phyloP scores from a whole-genome alignment of 2,797 vertebrate species.

The Sciaenops ocellatus region DNA sequence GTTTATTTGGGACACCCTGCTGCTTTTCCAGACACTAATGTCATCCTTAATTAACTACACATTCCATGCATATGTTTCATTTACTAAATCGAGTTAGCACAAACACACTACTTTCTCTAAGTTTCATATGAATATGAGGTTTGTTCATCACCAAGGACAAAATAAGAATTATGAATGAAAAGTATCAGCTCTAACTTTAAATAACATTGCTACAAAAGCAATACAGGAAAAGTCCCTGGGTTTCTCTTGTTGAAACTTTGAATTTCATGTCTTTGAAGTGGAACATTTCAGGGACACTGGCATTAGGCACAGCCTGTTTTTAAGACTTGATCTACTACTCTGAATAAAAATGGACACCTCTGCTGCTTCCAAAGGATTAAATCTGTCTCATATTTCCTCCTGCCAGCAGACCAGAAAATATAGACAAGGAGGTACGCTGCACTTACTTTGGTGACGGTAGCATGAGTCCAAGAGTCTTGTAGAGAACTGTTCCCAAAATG shows the following conservation, averaged over 20 bases:
- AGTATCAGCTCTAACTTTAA: neutral
- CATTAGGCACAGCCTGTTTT: slow-evolving; percentile 33
- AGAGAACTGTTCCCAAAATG: slow-evolving; percentile 97
- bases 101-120: neutral
- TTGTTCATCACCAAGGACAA: neutral
- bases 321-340: slow-evolving; percentile 49
- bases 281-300: slow-evolving; percentile 46
- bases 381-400: slow-evolving; percentile 53
- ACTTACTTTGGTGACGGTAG: slow-evolving; percentile 96
- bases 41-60: slow-evolving; percentile 59
- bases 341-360: slow-evolving; percentile 59
- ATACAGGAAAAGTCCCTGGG: neutral
- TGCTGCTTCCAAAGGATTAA: slow-evolving; percentile 52
- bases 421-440: slow-evolving; percentile 31
- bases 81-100: slow-evolving; percentile 13
- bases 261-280: slow-evolving; percentile 22
- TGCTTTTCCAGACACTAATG: slow-evolving; percentile 55
- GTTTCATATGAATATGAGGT: neutral
- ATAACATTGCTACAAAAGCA: neutral
- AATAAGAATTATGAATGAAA: neutral
- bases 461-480: slow-evolving; percentile 99
- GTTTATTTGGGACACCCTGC: slow-evolving; percentile 57
- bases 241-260: slow-evolving; percentile 1
- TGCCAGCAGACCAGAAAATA: slow-evolving; percentile 49
- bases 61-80: slow-evolving; percentile 35